phyloP scores from a whole-genome alignment of 1,140 invertebrate species.

The Apolygus lucorum region DNA sequence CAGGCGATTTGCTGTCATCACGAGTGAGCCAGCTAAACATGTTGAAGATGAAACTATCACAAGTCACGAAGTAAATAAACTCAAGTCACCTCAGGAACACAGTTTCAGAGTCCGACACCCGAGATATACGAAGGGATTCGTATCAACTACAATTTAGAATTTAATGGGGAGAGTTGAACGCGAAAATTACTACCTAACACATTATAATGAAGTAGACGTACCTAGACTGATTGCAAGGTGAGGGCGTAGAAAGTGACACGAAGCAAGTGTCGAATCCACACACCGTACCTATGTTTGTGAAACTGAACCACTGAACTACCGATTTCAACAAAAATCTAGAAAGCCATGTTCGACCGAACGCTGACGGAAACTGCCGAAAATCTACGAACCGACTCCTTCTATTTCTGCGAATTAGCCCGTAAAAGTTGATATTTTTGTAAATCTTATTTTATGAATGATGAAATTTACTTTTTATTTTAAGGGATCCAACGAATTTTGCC shows the following conservation, averaged over 20 bases:
- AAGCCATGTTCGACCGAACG: neutral
- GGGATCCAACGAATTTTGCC: too few relatives aligned
- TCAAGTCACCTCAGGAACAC: neutral
- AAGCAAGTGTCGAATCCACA: neutral
- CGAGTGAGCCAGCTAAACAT: slow-evolving; percentile 82
- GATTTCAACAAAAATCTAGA: too few relatives aligned
- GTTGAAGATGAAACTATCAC: slow-evolving; percentile 33
- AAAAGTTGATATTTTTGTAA: too few relatives aligned
- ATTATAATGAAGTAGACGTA: neutral
- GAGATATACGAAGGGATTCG: neutral
- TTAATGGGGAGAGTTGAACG: neutral
- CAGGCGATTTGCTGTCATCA: slow-evolving; percentile 58
- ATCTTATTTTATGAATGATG: too few relatives aligned
- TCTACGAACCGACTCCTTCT: too few relatives aligned
- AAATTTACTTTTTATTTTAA: too few relatives aligned
- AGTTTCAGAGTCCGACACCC: neutral
- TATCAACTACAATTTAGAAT: neutral
- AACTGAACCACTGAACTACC: too few relatives aligned
- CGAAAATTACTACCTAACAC: slow-evolving; percentile 3
- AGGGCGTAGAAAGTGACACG: neutral
- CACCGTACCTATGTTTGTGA: too few relatives aligned
- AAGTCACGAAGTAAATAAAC: neutral
- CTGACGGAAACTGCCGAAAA: neutral
- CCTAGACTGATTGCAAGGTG: neutral
- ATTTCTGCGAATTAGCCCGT: too few relatives aligned